A percentile compares a stretch with the other conserved stretches of the same genome.
These are phyloP conservation scores for Gadopsis marmoratus DNA, from an alignment of 2,797 vertebrate species.

Conservation along the genomic window DNA sequence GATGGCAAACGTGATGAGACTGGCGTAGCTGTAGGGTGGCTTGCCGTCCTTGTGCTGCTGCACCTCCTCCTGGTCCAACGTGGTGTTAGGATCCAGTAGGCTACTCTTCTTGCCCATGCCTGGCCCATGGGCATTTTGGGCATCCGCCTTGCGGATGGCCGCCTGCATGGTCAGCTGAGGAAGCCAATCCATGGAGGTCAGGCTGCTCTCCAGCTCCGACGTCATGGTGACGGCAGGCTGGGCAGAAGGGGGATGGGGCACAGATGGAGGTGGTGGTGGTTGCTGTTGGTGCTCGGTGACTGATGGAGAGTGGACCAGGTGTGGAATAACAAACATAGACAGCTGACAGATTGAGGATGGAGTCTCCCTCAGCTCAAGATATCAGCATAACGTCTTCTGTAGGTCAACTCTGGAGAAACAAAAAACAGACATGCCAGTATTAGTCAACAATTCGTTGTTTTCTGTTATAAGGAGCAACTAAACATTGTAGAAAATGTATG, in stretches of 20 bases:
- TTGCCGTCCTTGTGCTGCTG: constrained; percentile 96
- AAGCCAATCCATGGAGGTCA: constrained; percentile 97
- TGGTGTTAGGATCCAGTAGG: constrained; percentile 92
- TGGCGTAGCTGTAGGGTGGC: constrained; percentile 95
- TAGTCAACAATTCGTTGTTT: constrained; percentile 28
- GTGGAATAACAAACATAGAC: constrained; percentile 52
- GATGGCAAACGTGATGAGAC: constrained; percentile 95
- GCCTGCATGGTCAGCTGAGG: constrained; percentile 95
- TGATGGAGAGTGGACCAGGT: constrained; percentile 53
- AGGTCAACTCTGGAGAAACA: constrained; percentile 71
- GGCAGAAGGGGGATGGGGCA: constrained; percentile 71
- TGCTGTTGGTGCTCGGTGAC: constrained; percentile 44
- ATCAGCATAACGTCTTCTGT: constrained; percentile 67
- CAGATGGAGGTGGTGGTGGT: constrained; percentile 52
- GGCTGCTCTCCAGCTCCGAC: constrained; percentile 95
- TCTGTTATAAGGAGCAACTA: constrained; percentile 2
- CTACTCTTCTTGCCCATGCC: constrained; percentile 91
- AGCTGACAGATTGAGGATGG: constrained; percentile 53
- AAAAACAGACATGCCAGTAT: constrained; percentile 47
- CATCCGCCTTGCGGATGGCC: constrained; percentile 92
- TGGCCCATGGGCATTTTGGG: constrained; percentile 89
- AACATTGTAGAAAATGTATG: not conserved
- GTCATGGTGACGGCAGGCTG: constrained; percentile 89
- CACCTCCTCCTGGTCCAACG: constrained; percentile 94
- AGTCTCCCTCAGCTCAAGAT: constrained; percentile 73